These are phyloP conservation scores for Arnoldichthys spilopterus DNA, from an alignment of 2,797 vertebrate genomes.

Conservation along the genomic window DNA sequence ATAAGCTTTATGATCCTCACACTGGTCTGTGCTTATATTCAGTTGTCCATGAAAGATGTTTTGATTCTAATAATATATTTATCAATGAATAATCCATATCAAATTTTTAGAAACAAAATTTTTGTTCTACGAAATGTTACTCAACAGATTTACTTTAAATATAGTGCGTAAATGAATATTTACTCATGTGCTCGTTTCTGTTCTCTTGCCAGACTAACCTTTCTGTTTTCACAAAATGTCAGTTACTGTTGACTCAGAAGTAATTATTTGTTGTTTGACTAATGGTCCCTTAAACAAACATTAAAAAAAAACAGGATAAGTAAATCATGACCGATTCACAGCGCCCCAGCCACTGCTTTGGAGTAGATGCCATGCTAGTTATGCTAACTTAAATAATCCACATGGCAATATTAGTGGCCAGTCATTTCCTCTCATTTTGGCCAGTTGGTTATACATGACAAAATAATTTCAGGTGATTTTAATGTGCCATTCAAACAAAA, in stretches of 20 bases:
- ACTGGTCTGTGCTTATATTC: not conserved
- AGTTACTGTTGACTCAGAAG: not conserved
- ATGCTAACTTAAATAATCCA: too few species aligned
- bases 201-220: not conserved
- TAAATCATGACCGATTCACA: not conserved
- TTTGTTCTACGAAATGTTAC: too few species aligned
- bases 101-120: not conserved
- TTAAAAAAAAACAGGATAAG: too few species aligned
- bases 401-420: not conserved
- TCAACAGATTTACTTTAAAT: too few species aligned
- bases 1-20: not conserved
- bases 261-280: conserved; percentile 10
- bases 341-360: not conserved
- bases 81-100: not conserved
- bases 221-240: conserved; percentile 9
- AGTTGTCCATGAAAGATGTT: not conserved
- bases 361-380: not conserved
- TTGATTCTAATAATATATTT: too few species aligned
- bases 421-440: not conserved
- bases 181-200: not conserved
- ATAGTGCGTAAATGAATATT: not conserved
- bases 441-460: not conserved
- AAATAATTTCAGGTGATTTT: not conserved
- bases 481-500: not conserved
- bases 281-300: not conserved